These are phyloP conservation scores for Nesoenas mayeri DNA, from an alignment of 2,113 vertebrate species.

Conservation along the genomic window DNA sequence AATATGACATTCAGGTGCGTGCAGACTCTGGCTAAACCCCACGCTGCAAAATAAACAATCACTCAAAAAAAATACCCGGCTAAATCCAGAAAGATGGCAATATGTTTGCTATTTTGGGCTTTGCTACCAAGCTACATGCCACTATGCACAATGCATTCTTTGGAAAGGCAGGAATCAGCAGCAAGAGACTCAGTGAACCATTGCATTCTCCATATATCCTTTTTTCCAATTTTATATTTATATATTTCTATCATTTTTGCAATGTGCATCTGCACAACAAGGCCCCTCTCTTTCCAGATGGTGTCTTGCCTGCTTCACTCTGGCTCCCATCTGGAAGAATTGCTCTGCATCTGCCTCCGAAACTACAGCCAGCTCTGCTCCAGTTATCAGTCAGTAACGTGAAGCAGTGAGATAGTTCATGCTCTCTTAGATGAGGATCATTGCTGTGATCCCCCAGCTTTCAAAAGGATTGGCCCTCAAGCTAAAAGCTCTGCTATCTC, in stretches of 20 bases:
- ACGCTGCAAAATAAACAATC: not conserved
- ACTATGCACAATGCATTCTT: not conserved
- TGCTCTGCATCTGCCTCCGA: conserved; percentile 47
- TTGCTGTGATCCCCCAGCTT: not conserved
- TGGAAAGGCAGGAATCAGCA: conserved; percentile 1
- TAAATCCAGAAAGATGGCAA: not conserved
- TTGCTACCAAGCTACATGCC: not conserved
- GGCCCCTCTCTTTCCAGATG: conserved; percentile 50
- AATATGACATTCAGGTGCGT: not conserved
- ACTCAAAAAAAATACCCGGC: not conserved
- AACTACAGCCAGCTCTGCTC: conserved; percentile 28
- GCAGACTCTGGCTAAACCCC: not conserved
- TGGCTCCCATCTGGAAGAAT: conserved; percentile 59
- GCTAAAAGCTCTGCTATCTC: not conserved
- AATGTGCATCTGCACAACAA: conserved; percentile 36
- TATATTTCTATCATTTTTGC: conserved; percentile 30
- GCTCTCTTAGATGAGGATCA: not conserved
- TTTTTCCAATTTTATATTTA: conserved; percentile 23
- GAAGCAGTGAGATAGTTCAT: not conserved
- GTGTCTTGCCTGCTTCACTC: conserved; percentile 49
- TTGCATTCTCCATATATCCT: not conserved
- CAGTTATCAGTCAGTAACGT: conserved; percentile 14
- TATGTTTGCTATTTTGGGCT: not conserved
- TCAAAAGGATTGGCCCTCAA: not conserved
- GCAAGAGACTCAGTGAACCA: not conserved